Evolutionary conservation across 2,888 invertebrate genomes (phyloP).

Genomic region (Agrochola circellaris): DNA sequence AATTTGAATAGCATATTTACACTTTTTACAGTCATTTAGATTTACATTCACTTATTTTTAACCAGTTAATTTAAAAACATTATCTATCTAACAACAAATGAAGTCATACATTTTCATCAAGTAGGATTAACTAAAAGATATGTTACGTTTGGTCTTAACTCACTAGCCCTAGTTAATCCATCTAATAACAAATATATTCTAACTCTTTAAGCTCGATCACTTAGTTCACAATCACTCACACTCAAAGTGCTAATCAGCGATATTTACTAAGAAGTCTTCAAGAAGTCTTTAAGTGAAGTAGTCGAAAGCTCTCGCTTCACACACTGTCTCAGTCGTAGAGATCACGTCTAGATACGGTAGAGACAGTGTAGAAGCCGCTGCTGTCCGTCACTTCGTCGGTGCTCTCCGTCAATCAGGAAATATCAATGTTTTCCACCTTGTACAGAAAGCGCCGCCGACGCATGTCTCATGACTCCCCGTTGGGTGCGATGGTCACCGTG

Average conservation of each 20-base stretch:
- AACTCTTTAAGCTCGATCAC: constrained; percentile 79
- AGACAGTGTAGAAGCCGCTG: constrained; percentile 85
- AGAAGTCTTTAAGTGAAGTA: constrained; percentile 29
- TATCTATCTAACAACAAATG: constrained; percentile 21
- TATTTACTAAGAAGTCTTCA: constrained; percentile 49
- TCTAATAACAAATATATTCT: constrained; percentile 55
- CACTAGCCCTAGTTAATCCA: constrained; percentile 50
- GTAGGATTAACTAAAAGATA: constrained; percentile 55
- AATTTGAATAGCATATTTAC: constrained; percentile 33
- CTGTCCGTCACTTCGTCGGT: constrained; percentile 88
- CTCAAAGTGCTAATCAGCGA: constrained; percentile 42
- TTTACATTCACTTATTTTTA: constrained; percentile 10
- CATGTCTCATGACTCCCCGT: constrained; percentile 88
- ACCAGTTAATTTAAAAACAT: constrained; percentile 32
- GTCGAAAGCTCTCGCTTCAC: constrained; percentile 11
- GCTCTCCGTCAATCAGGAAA: constrained; percentile 90
- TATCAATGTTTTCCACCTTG: constrained; percentile 84
- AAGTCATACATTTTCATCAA: constrained; percentile 23
- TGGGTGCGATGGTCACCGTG: constrained; percentile 89
- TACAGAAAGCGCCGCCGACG: constrained; percentile 85
- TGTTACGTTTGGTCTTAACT: constrained; percentile 54
- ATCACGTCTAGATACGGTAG: constrained; percentile 84
- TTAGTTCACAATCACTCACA: constrained; percentile 66
- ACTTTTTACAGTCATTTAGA: constrained; percentile 35
- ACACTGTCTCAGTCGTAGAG: constrained; percentile 77